Base-by-base conservation (phyloP, 35 echinoderm and acorn worm species). In the Heliocidaris tuberculata region DNA sequence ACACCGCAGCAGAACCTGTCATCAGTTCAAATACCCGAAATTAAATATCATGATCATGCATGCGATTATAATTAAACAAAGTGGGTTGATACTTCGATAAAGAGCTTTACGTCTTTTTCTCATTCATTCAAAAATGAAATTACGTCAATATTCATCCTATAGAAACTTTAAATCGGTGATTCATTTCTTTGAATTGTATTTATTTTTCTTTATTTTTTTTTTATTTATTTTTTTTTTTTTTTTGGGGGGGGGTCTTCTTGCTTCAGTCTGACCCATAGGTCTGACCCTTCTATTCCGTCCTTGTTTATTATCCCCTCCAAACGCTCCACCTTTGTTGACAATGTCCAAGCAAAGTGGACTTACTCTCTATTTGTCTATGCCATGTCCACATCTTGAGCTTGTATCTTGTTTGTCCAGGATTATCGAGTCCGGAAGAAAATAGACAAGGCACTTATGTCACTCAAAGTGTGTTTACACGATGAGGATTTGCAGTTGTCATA, bases 311-410 rank as follows among this genome's bases (percentile, higher is more conserved):
- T 78, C 65, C 27, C 17, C 65, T 78, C 27, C 65, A 78, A n/a
- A 7, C 7, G 19, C 15, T n/a, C 19, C 65, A 27, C 65, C 65
- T 21, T 78, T 78, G 65, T 78, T 78, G 65, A 78, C 65, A n/a
- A 78, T 78, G 65, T 78, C 65, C 17, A 78, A 78, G 65, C 21
- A 78, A 78, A 78, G 65, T 78, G 65, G 65, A 78, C 65, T 78
- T 78, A n/a, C 27, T 21, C 65, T 78, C 19, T 19, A n/a, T 78
- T 78, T 78, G 65, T 27, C 65, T 24, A 78, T 78, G 65, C 21
- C 65, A 7, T 27, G 65, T 78, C 65, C 27, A 24, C 17, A 78
- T 78, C 65, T 78, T 78, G 27, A 78, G 65, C 65, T 5, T 78
- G 65, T 78, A 24, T n/a, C 65, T n/a, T 78, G 8, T 78, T 78